Evolutionary conservation across 2,888 invertebrate genomes (phyloP).

Genomic region (Pegoplata infirma): DNA sequence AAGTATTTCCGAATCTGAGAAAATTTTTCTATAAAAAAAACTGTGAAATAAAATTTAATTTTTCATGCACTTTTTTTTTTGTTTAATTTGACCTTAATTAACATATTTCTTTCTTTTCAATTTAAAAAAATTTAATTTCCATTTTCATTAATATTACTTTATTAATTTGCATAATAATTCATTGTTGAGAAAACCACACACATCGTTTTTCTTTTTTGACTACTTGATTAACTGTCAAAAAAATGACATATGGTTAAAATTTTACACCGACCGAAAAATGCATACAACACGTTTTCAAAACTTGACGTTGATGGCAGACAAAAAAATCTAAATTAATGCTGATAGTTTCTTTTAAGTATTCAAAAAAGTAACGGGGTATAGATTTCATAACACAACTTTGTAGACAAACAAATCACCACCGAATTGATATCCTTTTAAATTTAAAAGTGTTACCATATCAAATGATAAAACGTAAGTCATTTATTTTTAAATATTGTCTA

Average conservation of each 20-base stretch:
- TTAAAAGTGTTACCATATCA: conserved; percentile 37
- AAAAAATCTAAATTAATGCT: background rate
- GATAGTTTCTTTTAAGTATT: background rate
- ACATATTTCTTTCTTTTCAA: too few species aligned
- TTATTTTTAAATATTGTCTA: conserved; percentile 44
- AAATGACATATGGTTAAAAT: conserved; percentile 46
- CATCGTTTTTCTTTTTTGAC: background rate
- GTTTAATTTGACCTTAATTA: too few species aligned
- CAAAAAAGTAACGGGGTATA: background rate
- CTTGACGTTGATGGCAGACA: background rate
- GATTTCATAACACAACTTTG: background rate
- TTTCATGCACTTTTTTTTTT: too few species aligned
- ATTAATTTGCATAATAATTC: conserved; percentile 31
- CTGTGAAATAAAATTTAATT: too few species aligned
- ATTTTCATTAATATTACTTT: background rate
- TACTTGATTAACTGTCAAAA: conserved; percentile 51
- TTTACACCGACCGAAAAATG: background rate
- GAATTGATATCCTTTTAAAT: conserved; percentile 23
- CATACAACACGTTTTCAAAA: conserved; percentile 20
- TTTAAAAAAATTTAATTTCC: background rate
- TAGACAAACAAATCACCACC: background rate
- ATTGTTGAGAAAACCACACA: conserved; percentile 30
- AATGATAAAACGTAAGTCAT: conserved; percentile 39
- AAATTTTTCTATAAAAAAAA: too few species aligned
- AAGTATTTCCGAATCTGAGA: too few species aligned